These are phyloP conservation scores for Microcebus lehilahytsara DNA, from an alignment of 2,113 vertebrate genomes.

Conservation along the genomic window DNA sequence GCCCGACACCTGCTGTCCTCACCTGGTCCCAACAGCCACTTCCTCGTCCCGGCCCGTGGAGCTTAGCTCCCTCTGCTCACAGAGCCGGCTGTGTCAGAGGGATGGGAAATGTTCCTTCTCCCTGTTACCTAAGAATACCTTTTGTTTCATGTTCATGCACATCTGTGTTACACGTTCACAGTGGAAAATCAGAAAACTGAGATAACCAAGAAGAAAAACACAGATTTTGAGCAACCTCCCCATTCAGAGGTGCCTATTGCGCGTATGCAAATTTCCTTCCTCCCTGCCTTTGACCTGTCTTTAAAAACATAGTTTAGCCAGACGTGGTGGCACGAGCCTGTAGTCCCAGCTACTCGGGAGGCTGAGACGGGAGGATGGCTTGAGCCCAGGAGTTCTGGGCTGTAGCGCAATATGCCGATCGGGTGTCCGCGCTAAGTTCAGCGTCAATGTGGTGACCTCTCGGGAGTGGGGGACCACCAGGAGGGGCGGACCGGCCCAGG, in stretches of 20 bases:
- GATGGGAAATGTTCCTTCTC: accelerated
- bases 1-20: background rate
- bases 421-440: too few species aligned
- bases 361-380: too few species aligned
- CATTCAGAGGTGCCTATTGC: background rate
- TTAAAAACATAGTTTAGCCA: background rate
- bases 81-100: accelerated
- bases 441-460: too few species aligned
- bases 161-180: background rate
- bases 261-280: background rate
- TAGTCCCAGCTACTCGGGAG: too few species aligned
- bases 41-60: background rate
- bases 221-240: accelerated
- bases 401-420: too few species aligned
- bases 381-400: too few species aligned
- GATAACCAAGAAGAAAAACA: background rate
- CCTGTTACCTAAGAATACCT: accelerated
- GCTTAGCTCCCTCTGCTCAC: background rate
- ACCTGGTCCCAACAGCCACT: background rate
- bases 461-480: too few species aligned
- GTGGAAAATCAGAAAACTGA: background rate
- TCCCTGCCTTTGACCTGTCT: background rate
- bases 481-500: too few species aligned
- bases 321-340: too few species aligned
- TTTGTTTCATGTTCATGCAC: accelerated